A percentile compares a stretch with the other conserved stretches of the same genome.
phyloP scores from a whole-genome alignment of 92 coral and sea anemone genomes.

The Umimayanthus kanabou region DNA sequence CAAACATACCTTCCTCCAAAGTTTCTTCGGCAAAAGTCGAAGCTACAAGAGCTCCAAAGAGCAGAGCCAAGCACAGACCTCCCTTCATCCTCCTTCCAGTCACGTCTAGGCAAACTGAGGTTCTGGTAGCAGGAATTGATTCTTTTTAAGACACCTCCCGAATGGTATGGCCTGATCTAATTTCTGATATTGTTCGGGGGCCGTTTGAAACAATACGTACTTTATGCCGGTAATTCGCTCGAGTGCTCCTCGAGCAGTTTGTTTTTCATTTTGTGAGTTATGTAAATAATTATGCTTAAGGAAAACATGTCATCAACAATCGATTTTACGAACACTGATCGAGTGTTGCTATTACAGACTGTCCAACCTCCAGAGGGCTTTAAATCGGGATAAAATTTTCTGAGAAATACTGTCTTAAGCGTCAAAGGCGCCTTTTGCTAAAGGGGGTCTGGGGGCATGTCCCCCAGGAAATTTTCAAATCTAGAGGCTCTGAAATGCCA shows the following conservation, averaged over 20 bases:
- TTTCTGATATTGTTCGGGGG: background rate
- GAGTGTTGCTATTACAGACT: too few species aligned
- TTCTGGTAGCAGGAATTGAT: background rate
- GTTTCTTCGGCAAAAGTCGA: background rate
- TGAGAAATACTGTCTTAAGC: too few species aligned
- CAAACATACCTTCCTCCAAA: background rate
- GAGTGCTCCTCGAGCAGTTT: background rate
- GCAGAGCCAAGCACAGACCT: background rate
- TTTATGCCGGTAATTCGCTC: background rate
- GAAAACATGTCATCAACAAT: too few species aligned
- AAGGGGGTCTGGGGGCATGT: too few species aligned
- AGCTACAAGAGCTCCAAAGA: background rate
- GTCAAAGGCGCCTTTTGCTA: too few species aligned
- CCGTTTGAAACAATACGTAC: background rate
- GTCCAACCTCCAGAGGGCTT: too few species aligned
- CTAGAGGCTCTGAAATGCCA: too few species aligned
- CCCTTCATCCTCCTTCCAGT: background rate
- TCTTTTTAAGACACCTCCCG: background rate
- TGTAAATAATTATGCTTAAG: background rate
- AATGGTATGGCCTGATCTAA: background rate
- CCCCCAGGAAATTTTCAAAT: too few species aligned
- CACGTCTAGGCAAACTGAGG: background rate
- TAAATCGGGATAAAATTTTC: too few species aligned
- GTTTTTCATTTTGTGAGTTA: background rate
- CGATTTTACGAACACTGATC: too few species aligned